Percentiles rank a stretch among this genome's conserved stretches.
These are phyloP conservation scores for Pandemis corylana DNA, from an alignment of 2,888 invertebrate genomes.

Conservation along the genomic window DNA sequence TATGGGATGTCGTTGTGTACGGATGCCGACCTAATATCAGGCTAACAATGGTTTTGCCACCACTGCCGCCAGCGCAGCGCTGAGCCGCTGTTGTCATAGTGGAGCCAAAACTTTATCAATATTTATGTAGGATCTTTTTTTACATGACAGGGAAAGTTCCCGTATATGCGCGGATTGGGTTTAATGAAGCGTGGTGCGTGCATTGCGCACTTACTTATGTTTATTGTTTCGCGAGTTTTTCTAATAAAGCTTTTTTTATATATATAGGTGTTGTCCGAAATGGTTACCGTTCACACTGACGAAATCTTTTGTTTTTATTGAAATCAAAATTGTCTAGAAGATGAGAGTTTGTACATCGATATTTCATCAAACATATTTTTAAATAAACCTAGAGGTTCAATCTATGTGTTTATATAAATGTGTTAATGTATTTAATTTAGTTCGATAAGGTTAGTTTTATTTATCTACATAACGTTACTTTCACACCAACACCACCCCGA, in stretches of 20 bases:
- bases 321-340: neutral
- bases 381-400: conserved; percentile 30
- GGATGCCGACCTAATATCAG: neutral
- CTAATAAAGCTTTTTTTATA: too few species aligned
- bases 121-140: neutral
- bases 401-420: conserved; percentile 16
- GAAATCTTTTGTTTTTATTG: neutral
- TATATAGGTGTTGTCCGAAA: neutral
- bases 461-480: conserved; percentile 38
- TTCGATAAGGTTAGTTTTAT: conserved; percentile 31
- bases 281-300: neutral
- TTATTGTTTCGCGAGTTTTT: too few species aligned
- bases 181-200: too few species aligned
- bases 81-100: neutral
- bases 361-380: conserved; percentile 46
- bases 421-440: conserved; percentile 28
- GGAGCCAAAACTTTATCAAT: neutral
- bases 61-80: neutral
- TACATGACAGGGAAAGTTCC: neutral
- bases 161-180: too few species aligned
- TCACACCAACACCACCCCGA: conserved; percentile 34
- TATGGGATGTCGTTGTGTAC: neutral
- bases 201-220: too few species aligned
- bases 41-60: neutral
- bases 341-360: conserved; percentile 50